phyloP scores from a whole-genome alignment of 2,113 vertebrate species.

The Polypterus bichir region DNA sequence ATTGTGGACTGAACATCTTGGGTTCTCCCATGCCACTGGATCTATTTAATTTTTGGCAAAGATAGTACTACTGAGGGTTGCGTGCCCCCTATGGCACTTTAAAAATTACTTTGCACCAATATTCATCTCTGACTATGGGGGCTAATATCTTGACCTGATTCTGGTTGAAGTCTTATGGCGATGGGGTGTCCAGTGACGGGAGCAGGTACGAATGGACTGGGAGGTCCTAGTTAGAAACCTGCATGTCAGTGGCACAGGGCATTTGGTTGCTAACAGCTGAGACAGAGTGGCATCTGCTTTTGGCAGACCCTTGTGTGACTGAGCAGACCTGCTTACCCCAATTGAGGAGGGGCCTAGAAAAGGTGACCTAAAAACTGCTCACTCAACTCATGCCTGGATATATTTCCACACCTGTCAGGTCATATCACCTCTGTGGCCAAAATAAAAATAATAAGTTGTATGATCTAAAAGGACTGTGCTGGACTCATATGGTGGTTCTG shows the following conservation, averaged over 20 bases:
- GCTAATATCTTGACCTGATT: neutral
- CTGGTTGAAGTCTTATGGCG: neutral
- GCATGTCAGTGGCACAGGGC: constrained; percentile 5
- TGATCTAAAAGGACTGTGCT: constrained; percentile 6
- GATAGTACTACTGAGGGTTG: constrained; percentile 5
- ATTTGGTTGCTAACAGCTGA: neutral
- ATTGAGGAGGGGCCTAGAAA: constrained; percentile 5
- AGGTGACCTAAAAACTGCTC: neutral
- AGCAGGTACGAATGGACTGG: constrained; percentile 4
- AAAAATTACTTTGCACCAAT: too few relatives aligned
- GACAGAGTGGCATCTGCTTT: constrained; percentile 8
- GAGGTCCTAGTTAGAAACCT: constrained; percentile 2
- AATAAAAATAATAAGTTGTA: constrained; percentile 4
- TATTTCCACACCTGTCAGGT: neutral
- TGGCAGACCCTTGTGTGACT: constrained; percentile 5
- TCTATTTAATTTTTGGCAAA: constrained; percentile 3
- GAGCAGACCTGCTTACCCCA: constrained; percentile 12
- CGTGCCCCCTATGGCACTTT: neutral
- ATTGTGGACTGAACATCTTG: constrained; percentile 10
- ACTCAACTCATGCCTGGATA: constrained; percentile 2
- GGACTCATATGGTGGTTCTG: neutral
- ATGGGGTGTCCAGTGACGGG: constrained; percentile 5
- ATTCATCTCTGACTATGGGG: too few relatives aligned
- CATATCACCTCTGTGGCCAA: constrained; percentile 1
- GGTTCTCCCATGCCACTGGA: constrained; percentile 7